phyloP scores from a whole-genome alignment of 2,113 vertebrate species.

The Prinia subflava region DNA sequence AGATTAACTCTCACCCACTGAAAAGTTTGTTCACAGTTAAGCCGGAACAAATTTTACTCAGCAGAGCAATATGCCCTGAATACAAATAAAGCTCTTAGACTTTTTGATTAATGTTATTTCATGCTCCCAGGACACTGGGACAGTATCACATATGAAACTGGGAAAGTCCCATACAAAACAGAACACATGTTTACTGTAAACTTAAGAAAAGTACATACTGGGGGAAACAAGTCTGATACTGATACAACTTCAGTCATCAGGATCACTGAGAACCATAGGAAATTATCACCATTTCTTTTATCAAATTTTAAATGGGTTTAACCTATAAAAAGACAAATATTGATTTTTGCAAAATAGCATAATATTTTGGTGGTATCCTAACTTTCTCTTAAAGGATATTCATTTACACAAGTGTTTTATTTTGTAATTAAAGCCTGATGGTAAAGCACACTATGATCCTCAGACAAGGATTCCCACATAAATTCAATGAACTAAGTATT shows the following conservation, averaged over 20 bases:
- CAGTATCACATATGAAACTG: neutral
- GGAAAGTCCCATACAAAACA: neutral
- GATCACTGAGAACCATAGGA: neutral
- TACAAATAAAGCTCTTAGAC: neutral
- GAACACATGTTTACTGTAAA: neutral
- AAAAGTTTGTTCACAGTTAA: constrained; percentile 36
- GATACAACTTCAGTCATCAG: neutral
- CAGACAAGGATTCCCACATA: neutral
- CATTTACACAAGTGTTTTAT: neutral
- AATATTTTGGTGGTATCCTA: neutral
- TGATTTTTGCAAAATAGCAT: neutral
- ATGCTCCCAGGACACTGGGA: neutral
- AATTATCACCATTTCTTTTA: neutral
- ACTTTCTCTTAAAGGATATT: neutral
- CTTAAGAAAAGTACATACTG: neutral
- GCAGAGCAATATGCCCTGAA: neutral
- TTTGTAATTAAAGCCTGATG: neutral
- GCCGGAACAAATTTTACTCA: neutral
- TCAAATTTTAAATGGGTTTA: neutral
- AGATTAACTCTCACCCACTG: neutral
- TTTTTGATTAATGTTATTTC: constrained; percentile 18
- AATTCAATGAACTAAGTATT: neutral
- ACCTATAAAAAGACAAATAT: neutral
- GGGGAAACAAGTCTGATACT: neutral
- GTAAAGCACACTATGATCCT: neutral